These are phyloP conservation scores for Doris montereyensis DNA, from an alignment of 2,888 invertebrate genomes.

Conservation along the genomic window DNA sequence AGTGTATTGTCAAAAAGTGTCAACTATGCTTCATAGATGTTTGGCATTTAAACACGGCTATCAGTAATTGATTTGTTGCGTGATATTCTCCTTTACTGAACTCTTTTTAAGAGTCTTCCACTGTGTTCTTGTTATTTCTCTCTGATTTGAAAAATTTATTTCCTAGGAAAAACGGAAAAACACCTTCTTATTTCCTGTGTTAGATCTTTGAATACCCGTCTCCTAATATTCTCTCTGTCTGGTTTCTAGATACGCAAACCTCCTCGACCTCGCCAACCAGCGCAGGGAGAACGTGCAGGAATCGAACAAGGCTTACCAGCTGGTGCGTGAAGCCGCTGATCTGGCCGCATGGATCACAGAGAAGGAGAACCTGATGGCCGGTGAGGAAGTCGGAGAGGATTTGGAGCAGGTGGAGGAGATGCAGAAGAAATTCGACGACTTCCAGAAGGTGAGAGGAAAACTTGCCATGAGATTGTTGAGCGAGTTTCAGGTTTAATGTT, in stretches of 20 bases:
- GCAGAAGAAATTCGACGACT: constrained; percentile 99
- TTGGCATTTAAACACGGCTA: no score
- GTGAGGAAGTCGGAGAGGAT: constrained; percentile 97
- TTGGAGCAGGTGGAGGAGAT: constrained; percentile 98
- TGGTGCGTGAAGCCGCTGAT: constrained; percentile 98
- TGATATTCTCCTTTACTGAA: no score
- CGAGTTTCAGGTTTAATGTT: no score
- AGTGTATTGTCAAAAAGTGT: neutral
- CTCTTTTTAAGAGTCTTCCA: no score
- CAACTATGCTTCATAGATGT: neutral
- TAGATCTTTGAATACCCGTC: no score
- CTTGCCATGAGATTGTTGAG: no score
- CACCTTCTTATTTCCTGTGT: no score
- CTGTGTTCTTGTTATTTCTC: no score
- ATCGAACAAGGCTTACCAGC: constrained; percentile 97
- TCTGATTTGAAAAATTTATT: no score
- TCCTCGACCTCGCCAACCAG: constrained; percentile 89
- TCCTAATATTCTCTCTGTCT: no score
- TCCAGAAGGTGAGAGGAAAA: constrained; percentile 85
- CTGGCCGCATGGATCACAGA: constrained; percentile 98
- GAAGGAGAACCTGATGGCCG: constrained; percentile 97
- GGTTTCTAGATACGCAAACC: constrained; percentile 84
- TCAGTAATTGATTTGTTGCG: no score
- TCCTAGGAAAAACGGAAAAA: no score
- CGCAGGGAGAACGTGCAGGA: constrained; percentile 96